Conservation (phyloP, 92 coral and sea anemone species). For the Pocillopora meandrina region DNA sequence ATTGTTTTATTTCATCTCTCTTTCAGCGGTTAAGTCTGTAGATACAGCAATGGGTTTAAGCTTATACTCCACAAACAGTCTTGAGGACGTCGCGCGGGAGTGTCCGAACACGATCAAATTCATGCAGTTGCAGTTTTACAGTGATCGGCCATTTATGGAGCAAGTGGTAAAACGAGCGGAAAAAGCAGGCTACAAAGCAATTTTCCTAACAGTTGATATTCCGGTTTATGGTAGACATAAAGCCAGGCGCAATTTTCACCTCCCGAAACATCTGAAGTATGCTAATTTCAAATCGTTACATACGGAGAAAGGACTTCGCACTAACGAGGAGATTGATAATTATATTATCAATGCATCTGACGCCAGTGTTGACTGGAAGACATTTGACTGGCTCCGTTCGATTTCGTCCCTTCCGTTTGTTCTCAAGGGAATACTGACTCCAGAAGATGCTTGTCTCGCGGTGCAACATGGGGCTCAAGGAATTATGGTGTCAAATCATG, state of each 20-base stretch:
- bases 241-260: constrained; percentile 1
- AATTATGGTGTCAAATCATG: constrained; percentile 60
- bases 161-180: constrained; percentile 55
- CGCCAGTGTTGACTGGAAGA: constrained; percentile 24
- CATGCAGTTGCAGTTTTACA: constrained; percentile 49
- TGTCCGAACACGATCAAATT: constrained; percentile 50
- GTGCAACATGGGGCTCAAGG: constrained; percentile 54
- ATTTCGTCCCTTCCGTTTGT: constrained; percentile 52
- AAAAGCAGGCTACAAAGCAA: constrained; percentile 57
- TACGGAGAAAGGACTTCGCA: neutral
- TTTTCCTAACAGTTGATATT: constrained; percentile 50
- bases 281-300: constrained; percentile 31
- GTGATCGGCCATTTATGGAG: constrained; percentile 27
- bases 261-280: constrained; percentile 44
- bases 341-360: neutral
- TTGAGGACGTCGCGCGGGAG: constrained; percentile 53
- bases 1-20: neutral
- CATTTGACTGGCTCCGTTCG: constrained; percentile 46
- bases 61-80: constrained; percentile 38
- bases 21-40: constrained; percentile 20
- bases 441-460: constrained; percentile 51
- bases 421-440: constrained; percentile 47
- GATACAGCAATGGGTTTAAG: constrained; percentile 46
- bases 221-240: constrained; percentile 36
- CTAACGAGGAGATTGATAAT: neutral